These are phyloP conservation scores for Monochamus saltuarius DNA, from an alignment of 1,140 invertebrate genomes.

Conservation along the genomic window DNA sequence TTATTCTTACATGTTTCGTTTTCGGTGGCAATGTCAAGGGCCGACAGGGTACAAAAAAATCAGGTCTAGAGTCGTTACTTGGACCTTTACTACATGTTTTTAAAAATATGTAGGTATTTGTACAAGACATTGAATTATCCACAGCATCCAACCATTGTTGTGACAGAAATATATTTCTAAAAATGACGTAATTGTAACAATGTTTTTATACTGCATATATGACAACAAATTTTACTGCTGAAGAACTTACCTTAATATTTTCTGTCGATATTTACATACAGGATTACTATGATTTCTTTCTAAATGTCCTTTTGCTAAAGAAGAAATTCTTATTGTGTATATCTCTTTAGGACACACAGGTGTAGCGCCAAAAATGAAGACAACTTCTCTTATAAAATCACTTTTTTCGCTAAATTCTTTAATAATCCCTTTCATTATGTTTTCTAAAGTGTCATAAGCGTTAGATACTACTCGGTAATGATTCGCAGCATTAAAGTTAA, in stretches of 20 bases:
- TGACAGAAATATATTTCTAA: constrained; percentile 33
- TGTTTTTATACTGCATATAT: constrained; percentile 3
- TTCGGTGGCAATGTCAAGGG: constrained; percentile 22
- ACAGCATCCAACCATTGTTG: constrained; percentile 33
- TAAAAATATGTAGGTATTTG: constrained; percentile 35
- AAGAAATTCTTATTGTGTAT: constrained; percentile 27
- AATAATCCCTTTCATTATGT: constrained; percentile 26
- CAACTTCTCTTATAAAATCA: constrained; percentile 24
- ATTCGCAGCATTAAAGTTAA: constrained; percentile 30
- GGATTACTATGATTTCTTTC: constrained; percentile 32
- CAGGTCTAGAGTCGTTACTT: not conserved
- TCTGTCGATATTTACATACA: constrained; percentile 30
- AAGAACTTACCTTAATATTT: constrained; percentile 32
- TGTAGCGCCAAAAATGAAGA: constrained; percentile 32
- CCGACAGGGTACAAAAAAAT: constrained; percentile 27
- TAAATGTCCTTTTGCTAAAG: constrained; percentile 25
- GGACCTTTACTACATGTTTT: constrained; percentile 16
- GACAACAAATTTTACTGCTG: not conserved
- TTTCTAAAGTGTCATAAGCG: constrained; percentile 30
- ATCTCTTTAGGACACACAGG: constrained; percentile 34
- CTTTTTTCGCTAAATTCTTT: constrained; percentile 26
- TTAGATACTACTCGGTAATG: constrained; percentile 32
- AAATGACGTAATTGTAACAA: constrained; percentile 10
- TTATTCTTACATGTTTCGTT: constrained; percentile 30
- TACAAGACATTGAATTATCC: constrained; percentile 27